Conservation (phyloP, 2,888 invertebrate species). For the Chymomyza caudatula region DNA sequence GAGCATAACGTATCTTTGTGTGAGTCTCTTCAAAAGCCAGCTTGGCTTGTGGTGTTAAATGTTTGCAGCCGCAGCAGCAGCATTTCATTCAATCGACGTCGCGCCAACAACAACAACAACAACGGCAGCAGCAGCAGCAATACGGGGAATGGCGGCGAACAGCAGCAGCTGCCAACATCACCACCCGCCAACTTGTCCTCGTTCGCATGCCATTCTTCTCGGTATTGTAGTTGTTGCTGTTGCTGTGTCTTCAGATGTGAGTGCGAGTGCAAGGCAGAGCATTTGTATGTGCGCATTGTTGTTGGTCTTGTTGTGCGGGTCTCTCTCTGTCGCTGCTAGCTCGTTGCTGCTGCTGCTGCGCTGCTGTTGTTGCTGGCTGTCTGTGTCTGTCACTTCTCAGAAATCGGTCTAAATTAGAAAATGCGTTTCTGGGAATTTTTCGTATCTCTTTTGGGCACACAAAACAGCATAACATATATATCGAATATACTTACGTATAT, state of each 20-base stretch:
- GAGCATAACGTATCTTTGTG: conserved; percentile 8
- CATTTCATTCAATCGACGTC: conserved; percentile 65
- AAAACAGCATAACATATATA: conserved; percentile 46
- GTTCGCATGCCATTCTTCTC: conserved; percentile 33
- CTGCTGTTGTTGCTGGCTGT: conserved; percentile 42
- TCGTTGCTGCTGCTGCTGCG: conserved; percentile 32
- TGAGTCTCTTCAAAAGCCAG: conserved; percentile 44
- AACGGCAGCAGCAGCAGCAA: conserved; percentile 67
- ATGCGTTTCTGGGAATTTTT: conserved; percentile 76
- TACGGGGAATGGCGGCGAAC: no score
- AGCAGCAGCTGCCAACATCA: conserved; percentile 27
- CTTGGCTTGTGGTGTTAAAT: conserved; percentile 67
- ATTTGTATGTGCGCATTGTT: conserved; percentile 39
- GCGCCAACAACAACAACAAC: conserved; percentile 43
- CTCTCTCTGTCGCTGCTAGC: conserved; percentile 36
- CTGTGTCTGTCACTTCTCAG: conserved; percentile 76
- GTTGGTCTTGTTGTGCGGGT: conserved; percentile 52
- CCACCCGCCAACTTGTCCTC: conserved; percentile 56
- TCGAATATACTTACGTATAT: conserved; percentile 22
- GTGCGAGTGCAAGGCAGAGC: conserved; percentile 15
- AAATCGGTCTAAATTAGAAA: conserved; percentile 77
- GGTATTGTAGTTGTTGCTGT: conserved; percentile 34
- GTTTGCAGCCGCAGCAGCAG: conserved; percentile 61
- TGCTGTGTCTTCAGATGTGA: conserved; percentile 13
- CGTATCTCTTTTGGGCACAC: conserved; percentile 68